Evolutionary conservation across 2,113 vertebrate genomes (phyloP).

Genomic region (Cercocebus atys): DNA sequence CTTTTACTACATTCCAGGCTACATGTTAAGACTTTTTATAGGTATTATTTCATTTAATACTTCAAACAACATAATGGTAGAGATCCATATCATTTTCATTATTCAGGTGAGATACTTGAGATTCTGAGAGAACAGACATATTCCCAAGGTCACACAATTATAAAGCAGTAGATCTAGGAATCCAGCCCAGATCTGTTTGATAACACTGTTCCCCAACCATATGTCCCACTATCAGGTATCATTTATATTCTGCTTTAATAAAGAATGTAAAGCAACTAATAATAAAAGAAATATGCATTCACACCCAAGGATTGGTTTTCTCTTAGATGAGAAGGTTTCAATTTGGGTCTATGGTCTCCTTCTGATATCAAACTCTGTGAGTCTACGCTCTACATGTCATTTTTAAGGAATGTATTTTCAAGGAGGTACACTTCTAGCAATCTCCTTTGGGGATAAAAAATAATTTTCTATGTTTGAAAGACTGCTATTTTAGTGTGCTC

Average conservation of each 20-base stretch:
- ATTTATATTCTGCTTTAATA: neutral
- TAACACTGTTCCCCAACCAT: neutral
- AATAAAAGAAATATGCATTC: neutral
- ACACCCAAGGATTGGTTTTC: neutral
- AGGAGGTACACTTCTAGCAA: neutral
- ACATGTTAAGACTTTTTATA: neutral
- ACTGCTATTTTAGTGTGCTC: slow-evolving; percentile 11
- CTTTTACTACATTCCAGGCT: neutral
- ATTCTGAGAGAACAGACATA: neutral
- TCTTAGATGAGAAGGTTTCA: neutral
- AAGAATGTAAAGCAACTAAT: neutral
- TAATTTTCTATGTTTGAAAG: neutral
- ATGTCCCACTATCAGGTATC: neutral
- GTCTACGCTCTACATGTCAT: neutral
- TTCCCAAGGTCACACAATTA: neutral
- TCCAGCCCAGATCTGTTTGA: neutral
- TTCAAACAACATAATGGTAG: neutral
- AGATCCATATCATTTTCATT: neutral
- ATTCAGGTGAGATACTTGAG: neutral
- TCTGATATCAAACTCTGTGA: neutral
- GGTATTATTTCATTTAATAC: neutral
- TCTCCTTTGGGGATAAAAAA: neutral
- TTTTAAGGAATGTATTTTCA: slow-evolving; percentile 2
- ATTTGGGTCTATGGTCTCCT: neutral
- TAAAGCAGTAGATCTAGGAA: neutral